Percentiles rank a stretch among this genome's conserved stretches.
Evolutionary conservation across 1,140 invertebrate genomes (phyloP).

Genomic region (Cydia amplana): DNA sequence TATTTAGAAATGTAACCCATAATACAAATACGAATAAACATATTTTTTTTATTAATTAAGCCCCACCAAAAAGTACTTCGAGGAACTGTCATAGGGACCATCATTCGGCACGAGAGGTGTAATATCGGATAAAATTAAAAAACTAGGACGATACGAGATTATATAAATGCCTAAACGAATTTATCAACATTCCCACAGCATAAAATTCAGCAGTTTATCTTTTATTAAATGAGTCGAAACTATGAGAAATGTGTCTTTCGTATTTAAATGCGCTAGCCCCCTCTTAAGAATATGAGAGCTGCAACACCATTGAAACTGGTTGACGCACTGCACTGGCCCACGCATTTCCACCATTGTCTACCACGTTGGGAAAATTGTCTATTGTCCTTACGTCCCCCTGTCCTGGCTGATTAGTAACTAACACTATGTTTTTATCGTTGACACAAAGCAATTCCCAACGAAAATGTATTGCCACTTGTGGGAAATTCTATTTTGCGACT

Average conservation of each 20-base stretch:
- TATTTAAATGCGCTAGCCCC: no score
- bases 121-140: no score
- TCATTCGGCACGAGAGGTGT: no score
- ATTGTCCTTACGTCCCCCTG: slow-evolving; percentile 62
- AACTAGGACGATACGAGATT: no score
- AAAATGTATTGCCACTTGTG: slow-evolving; percentile 53
- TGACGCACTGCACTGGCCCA: background rate
- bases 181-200: background rate
- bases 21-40: no score
- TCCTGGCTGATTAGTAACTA: slow-evolving; percentile 64
- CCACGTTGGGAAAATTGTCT: slow-evolving; percentile 51
- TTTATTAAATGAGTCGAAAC: no score
- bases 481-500: slow-evolving; percentile 61
- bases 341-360: slow-evolving; percentile 45
- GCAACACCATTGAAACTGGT: background rate
- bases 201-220: background rate
- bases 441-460: slow-evolving; percentile 64
- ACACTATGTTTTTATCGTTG: slow-evolving; percentile 58
- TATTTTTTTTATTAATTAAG: no score
- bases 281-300: background rate
- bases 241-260: no score
- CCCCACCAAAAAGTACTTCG: no score
- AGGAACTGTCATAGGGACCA: no score
- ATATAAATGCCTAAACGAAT: no score
- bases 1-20: no score